Conservation (phyloP, 2,888 invertebrate species). For the Andrena bicolor region DNA sequence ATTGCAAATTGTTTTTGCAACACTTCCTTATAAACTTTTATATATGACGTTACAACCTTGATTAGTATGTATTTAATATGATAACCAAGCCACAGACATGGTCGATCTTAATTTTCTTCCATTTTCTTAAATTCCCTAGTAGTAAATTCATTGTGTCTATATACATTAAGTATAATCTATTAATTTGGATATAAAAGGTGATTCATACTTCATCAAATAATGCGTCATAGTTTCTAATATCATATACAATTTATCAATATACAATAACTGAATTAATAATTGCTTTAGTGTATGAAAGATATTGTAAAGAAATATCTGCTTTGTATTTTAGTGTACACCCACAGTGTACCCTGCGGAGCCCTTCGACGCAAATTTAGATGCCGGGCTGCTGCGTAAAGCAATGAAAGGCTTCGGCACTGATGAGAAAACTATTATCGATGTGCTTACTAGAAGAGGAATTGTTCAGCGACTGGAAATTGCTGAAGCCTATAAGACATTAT, state of each 20-base stretch:
- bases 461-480: slow-evolving; percentile 96
- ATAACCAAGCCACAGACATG: neutral
- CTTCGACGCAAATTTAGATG: slow-evolving; percentile 94
- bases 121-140: neutral
- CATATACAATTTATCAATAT: neutral
- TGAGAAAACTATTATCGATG: slow-evolving; percentile 95
- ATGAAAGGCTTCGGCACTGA: slow-evolving; percentile 98
- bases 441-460: slow-evolving; percentile 95
- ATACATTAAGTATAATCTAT: too few relatives aligned
- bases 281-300: slow-evolving; percentile 13
- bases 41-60: neutral
- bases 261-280: slow-evolving; percentile 12
- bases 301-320: slow-evolving; percentile 1
- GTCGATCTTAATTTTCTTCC: too few relatives aligned
- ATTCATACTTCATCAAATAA: neutral
- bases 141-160: neutral
- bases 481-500: slow-evolving; percentile 95
- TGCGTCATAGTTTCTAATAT: neutral
- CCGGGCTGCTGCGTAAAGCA: slow-evolving; percentile 93
- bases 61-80: too few relatives aligned
- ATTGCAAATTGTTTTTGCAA: too few relatives aligned
- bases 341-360: slow-evolving; percentile 95
- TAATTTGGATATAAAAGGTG: neutral
- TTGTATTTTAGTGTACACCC: slow-evolving; percentile 90
- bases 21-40: too few relatives aligned